A percentile compares a stretch with the other conserved stretches of the same genome.
Evolutionary conservation across 2,888 invertebrate species (phyloP).

Genomic region (Tribolium freemani): DNA sequence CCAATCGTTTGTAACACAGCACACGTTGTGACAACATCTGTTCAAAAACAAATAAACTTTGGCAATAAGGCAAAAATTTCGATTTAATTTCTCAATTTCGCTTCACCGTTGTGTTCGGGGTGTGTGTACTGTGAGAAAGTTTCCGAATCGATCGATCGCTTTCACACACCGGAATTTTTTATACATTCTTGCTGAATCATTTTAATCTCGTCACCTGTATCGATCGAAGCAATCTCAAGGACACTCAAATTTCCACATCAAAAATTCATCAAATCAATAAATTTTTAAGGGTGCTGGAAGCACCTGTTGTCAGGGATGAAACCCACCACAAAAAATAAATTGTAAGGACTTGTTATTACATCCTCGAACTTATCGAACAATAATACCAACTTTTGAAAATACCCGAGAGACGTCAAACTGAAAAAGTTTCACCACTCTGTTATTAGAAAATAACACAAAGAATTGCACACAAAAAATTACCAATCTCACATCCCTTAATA

Average conservation of each 20-base stretch:
- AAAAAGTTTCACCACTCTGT: neutral
- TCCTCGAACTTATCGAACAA: neutral
- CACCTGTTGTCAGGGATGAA: neutral
- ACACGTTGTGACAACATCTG: slow-evolving; percentile 17
- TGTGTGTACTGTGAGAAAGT: neutral
- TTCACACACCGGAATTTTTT: neutral
- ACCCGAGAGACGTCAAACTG: neutral
- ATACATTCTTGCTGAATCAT: neutral
- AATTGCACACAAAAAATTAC: neutral
- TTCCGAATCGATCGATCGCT: neutral
- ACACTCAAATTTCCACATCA: neutral
- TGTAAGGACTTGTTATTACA: neutral
- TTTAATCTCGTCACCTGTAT: neutral
- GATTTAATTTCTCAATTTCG: slow-evolving; percentile 35
- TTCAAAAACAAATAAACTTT: slow-evolving; percentile 33
- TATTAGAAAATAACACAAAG: neutral
- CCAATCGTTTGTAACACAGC: neutral
- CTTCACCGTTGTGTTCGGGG: neutral
- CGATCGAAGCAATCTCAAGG: slow-evolving; percentile 31
- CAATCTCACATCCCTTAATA: neutral
- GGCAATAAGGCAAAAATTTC: slow-evolving; percentile 29
- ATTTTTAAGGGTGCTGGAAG: neutral
- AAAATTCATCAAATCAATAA: neutral
- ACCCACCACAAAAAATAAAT: neutral
- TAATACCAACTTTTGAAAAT: neutral